Base-by-base conservation (phyloP, 2,113 vertebrate genomes). In the Muntiacus muntjak region DNA sequence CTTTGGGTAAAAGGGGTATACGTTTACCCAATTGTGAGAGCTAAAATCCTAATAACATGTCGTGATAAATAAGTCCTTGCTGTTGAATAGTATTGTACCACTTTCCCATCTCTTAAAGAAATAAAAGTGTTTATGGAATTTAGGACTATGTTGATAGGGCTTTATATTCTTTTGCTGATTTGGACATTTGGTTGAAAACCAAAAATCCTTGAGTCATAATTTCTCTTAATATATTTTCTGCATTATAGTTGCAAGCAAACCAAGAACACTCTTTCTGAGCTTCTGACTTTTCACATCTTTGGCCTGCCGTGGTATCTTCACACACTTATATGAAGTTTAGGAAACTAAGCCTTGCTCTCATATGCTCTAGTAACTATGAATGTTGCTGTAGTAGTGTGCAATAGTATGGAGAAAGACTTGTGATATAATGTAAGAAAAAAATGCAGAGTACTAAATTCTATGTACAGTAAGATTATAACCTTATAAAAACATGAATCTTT, bases 191-290 rank as follows among this genome's bases (percentile, higher is more conserved):
- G 36, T 93, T 91, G 67, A 50, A 93, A 92, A 71, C 10, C 45
- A 40, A 94, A 87, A 96, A 84, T 96, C 95, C 57, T 45, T 95
- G 78, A 86, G 84, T 76, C 90, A n/a, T 90, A 94, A 76, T 21
- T 86, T 89, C 25, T 91, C 52, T 91, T n/a, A 67, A n/a, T 97
- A 47, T 23, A 28, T 97, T 93, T 86, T 74, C 74, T 90, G 33
- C 36, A 25, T 47, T 90, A 87, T 36, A 43, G 45, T 67, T 87
- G 16, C n/a, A 96, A 36, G 21, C 40, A 97, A 91, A 91, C 62
- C 83, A 85, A 55, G 47, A 60, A 21, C 16, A 52, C 47, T 94
- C 40, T 79, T 47, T 96, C 45, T 40, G 58, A 62, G 28, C 79
- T 90, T 94, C 47, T 89, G 21, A 57, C 43, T 96, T 91, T 84